phyloP scores from a whole-genome alignment of 2,888 invertebrate species.

The Sesia apiformis region DNA sequence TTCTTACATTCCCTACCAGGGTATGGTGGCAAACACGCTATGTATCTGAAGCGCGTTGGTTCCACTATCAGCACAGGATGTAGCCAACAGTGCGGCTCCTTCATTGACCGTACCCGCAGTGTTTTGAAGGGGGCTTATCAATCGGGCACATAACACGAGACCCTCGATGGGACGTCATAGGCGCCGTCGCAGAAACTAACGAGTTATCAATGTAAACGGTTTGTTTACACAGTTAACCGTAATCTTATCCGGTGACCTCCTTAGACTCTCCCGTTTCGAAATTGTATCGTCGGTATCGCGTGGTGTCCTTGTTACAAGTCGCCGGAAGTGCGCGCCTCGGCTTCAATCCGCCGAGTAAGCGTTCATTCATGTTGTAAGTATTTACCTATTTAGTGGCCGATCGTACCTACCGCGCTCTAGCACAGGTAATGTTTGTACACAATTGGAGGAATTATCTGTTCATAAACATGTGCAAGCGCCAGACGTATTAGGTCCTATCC shows the following conservation, averaged over 20 bases:
- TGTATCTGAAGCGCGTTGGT: too few species aligned
- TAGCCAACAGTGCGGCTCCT: background rate
- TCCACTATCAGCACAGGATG: background rate
- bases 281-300: constrained; percentile 64
- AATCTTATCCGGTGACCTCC: constrained; percentile 74
- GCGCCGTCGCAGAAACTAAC: constrained; percentile 67
- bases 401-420: constrained; percentile 35
- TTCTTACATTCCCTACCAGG: too few species aligned
- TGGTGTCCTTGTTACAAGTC: constrained; percentile 60
- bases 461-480: too few species aligned
- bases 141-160: constrained; percentile 22
- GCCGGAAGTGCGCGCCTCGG: constrained; percentile 59
- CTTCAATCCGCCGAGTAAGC: constrained; percentile 34
- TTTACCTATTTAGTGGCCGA: constrained; percentile 45
- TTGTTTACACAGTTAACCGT: constrained; percentile 71
- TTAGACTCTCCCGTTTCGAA: constrained; percentile 71
- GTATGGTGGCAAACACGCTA: too few species aligned
- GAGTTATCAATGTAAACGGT: constrained; percentile 71
- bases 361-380: constrained; percentile 63
- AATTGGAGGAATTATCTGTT: too few species aligned
- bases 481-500: too few species aligned
- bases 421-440: too few species aligned
- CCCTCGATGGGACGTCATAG: constrained; percentile 47
- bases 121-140: constrained; percentile 32
- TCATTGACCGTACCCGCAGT: background rate